phyloP scores from a whole-genome alignment of 2,888 invertebrate species.

The Nycteola revayana region DNA sequence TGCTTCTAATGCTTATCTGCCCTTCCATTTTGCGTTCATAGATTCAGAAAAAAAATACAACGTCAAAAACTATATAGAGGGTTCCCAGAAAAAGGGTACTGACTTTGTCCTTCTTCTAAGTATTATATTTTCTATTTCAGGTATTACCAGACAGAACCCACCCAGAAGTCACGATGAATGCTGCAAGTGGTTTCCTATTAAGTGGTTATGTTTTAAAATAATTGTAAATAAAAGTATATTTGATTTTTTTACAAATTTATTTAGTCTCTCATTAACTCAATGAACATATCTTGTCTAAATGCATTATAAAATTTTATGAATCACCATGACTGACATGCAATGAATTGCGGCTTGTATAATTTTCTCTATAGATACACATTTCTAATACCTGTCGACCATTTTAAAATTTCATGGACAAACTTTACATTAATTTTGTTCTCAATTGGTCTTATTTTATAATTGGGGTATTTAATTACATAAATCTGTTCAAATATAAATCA shows the following conservation, averaged over 20 bases:
- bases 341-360: conserved; percentile 37
- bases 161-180: conserved; percentile 95
- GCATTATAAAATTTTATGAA: conserved; percentile 58
- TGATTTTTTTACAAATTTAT: conserved; percentile 55
- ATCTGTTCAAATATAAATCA: conserved; percentile 23
- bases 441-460: conserved; percentile 16
- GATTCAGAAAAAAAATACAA: too few species aligned
- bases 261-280: conserved; percentile 59
- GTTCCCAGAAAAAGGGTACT: too few species aligned
- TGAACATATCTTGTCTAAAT: conserved; percentile 66
- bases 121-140: conserved; percentile 50
- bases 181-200: conserved; percentile 93
- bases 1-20: too few species aligned
- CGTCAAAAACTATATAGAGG: too few species aligned
- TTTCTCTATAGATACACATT: conserved; percentile 18
- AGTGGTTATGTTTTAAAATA: conserved; percentile 84
- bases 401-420: conserved; percentile 9
- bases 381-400: conserved; percentile 8
- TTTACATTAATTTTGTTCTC: too few species aligned
- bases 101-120: too few species aligned
- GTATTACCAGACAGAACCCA: conserved; percentile 93
- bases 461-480: background rate
- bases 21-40: too few species aligned
- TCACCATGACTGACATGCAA: conserved; percentile 48
- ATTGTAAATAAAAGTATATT: conserved; percentile 29